Evolutionary conservation across 2,888 invertebrate genomes (phyloP), one percentile per base, ranked within the genome.

Genomic region (Lissonota sp.): DNA sequence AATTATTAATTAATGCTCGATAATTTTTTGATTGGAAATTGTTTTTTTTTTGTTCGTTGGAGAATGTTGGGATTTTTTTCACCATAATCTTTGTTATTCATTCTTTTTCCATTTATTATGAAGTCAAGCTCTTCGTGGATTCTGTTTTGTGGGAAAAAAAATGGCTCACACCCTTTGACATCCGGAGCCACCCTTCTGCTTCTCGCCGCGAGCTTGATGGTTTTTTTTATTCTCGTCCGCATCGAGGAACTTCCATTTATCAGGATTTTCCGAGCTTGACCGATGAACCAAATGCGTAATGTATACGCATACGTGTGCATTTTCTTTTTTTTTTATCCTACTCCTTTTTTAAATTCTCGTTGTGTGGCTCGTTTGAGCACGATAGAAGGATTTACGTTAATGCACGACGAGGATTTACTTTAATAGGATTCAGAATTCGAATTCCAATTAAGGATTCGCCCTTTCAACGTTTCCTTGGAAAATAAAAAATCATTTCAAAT

Each of bases 181-280:
- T 58, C 42, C 16, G 58, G 49, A 64, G 37, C 57, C 16, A 53
- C 16, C 14, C 10, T 10, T 44, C 7, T 44, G 44, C 53, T 14
- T 3, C 26, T n/a, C 14, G 12, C 53, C 4, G 6, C 53, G 12
- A 53, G 16, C 53, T 14, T 12, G 64, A 64, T 53, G 63, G 14
- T 12, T 12, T n/a, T 67, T 12, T 10, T n/a, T 16, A 51, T 58
- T 73, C 40, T 39, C 26, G 26, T 26, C 40, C 16, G 26, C 42
- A 49, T 37, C 51, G 70, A 64, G 53, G 39, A 86, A 89, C 87
- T 88, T 90, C 90, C 92, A 92, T 91, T 90, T 91, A 91, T 91
- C 91, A 92, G 87, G 91, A 90, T 91, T 89, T 90, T 86, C 84
- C 86, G 83, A 84, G 87, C 86, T 87, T 89, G 91, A 90, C 90